Evolutionary conservation across 2,888 invertebrate genomes (phyloP), one percentile per base, ranked within the genome.

Genomic region (Drosophila helvetica): DNA sequence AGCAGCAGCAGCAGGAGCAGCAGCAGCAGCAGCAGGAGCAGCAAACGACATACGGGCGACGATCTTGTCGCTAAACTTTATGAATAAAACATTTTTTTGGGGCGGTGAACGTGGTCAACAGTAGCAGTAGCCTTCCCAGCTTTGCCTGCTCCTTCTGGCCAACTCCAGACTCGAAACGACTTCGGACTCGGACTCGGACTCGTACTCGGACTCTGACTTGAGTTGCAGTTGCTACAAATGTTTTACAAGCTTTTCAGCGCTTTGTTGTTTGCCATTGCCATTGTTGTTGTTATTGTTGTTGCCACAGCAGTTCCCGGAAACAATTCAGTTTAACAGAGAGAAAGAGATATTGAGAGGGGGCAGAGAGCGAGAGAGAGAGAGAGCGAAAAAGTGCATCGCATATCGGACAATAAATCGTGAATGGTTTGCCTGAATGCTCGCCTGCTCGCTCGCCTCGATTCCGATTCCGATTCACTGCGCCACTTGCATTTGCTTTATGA

Each of bases 211-310:
- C 45, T 46, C 27, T 46, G 47, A 57, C 30, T 53, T 70, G 57
- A 78, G 73, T 68, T 70, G 77, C 80, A 86, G 86, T 83, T 86
- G 86, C 80, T 81, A 85, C 88, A 88, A 88, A 84, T 80, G 84
- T 84, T 86, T 84, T 88, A 88, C 85, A 81, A 84, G 84, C 79
- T 86, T 84, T 86, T 80, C 87, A 86, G 87, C 87, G 87, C 82
- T 87, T 85, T 69, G 73, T 60, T 75, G 58, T 56, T 56, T 70
- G 59, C 55, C 68, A 54, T 22, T 75, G 74, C 58, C 66, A 78
- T 82, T 85, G 83, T 70, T 81, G 75, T 74, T 77, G 75, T 19
- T 75, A 72, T 58, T 68, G 80, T 19, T 30, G 43, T 8, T 53
- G 53, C 12, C 52, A 53, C 22, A 50, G 51, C 86, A 83, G 83